Percentiles rank a stretch among this genome's conserved stretches.
Evolutionary conservation across 2,113 vertebrate species (phyloP).

Genomic region (Morone chrysops): DNA sequence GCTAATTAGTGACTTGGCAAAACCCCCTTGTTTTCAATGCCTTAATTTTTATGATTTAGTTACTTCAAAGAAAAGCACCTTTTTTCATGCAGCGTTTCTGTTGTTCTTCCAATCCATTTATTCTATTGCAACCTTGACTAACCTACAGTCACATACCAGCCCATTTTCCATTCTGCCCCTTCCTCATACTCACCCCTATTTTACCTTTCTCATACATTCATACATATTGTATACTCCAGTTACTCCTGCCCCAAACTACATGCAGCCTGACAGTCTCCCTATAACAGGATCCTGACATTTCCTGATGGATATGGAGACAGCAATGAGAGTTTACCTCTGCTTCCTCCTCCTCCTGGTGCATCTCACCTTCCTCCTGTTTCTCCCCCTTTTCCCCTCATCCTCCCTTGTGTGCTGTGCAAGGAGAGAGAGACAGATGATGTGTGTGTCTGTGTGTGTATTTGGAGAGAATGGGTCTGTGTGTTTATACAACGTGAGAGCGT

Average conservation of each 20-base stretch:
- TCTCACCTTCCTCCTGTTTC: constrained; percentile 21
- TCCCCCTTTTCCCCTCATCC: neutral
- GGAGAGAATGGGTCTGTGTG: constrained; percentile 6
- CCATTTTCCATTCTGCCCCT: constrained; percentile 18
- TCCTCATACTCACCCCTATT: constrained; percentile 21
- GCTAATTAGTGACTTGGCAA: constrained; percentile 14
- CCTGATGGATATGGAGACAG: constrained; percentile 64
- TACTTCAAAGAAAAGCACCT: constrained; percentile 3
- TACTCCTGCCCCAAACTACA: constrained; percentile 35
- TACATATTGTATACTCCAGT: constrained; percentile 59
- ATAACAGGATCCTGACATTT: constrained; percentile 61
- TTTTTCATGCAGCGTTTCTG: neutral
- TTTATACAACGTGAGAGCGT: constrained; percentile 11
- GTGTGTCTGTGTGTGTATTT: constrained; percentile 35
- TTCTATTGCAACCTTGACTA: neutral
- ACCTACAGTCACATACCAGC: neutral
- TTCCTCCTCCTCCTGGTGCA: constrained; percentile 25
- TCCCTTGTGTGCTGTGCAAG: constrained; percentile 43
- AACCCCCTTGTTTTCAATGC: neutral
- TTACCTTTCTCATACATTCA: constrained; percentile 45
- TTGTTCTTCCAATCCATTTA: neutral
- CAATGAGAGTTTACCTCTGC: constrained; percentile 57
- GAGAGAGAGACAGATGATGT: constrained; percentile 45
- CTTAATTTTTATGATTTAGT: neutral
- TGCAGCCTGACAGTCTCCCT: constrained; percentile 27